These are phyloP conservation scores for Gnathonemus longibarbis DNA, from an alignment of 2,113 vertebrate genomes.

Conservation along the genomic window DNA sequence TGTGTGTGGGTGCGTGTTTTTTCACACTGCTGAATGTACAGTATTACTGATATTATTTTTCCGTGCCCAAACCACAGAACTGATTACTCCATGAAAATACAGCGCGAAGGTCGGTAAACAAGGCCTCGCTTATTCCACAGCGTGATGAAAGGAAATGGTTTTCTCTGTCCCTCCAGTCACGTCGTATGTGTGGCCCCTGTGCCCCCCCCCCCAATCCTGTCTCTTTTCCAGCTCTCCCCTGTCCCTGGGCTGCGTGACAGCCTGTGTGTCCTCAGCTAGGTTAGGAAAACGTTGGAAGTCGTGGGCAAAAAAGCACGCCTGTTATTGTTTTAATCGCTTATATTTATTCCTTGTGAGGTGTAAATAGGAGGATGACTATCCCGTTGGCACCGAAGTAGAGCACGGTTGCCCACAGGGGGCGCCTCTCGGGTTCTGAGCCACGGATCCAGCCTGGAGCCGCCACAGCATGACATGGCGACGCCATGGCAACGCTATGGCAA, in stretches of 20 bases:
- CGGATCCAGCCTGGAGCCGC: neutral
- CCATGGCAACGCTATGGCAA: neutral
- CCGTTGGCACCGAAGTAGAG: neutral
- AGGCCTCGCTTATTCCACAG: neutral
- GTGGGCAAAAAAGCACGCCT: neutral
- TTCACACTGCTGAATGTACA: conserved; percentile 5
- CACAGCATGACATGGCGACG: neutral
- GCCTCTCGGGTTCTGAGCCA: neutral
- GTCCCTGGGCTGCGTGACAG: neutral
- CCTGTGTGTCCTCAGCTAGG: neutral
- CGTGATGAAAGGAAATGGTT: conserved; percentile 7
- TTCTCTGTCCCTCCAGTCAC: neutral
- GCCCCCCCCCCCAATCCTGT: neutral
- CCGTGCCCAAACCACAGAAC: neutral
- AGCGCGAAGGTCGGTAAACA: conserved; percentile 3
- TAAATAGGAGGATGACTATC: neutral
- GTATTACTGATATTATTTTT: neutral
- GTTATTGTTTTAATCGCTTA: neutral
- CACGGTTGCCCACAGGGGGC: neutral
- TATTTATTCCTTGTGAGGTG: neutral
- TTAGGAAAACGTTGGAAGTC: neutral
- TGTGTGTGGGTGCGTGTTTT: neutral
- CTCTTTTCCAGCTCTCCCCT: neutral
- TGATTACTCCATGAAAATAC: conserved; percentile 5
- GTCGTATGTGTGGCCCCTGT: neutral